These are phyloP conservation scores for Drosophila punjabiensis DNA, from an alignment of 1,140 invertebrate species.

Conservation along the genomic window DNA sequence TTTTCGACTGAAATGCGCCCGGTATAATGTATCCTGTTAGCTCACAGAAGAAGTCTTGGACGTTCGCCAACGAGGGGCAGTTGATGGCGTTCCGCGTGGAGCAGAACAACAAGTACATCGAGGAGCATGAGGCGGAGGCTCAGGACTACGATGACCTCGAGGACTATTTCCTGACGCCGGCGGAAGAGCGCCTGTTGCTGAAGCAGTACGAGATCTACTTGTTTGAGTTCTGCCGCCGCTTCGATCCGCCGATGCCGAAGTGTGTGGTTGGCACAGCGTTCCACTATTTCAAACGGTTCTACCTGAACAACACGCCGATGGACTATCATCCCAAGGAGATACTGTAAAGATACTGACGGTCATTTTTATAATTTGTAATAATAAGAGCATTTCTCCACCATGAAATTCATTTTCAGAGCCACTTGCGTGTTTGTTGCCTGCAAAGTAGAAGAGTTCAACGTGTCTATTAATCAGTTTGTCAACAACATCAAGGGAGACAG, in stretches of 20 bases:
- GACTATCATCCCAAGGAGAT: constrained; percentile 99
- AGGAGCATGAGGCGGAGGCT: constrained; percentile 88
- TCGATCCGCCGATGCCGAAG: constrained; percentile 97
- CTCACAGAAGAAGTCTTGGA: constrained; percentile 96
- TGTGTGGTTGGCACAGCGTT: constrained; percentile 96
- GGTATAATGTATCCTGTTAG: constrained; percentile 94
- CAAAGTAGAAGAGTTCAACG: constrained; percentile 99
- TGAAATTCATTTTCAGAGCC: constrained; percentile 88
- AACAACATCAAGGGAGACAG: constrained; percentile 96
- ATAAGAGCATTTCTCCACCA: not conserved
- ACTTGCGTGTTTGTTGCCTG: constrained; percentile 98
- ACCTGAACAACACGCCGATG: constrained; percentile 98
- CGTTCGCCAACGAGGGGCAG: constrained; percentile 94
- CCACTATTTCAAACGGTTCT: constrained; percentile 99
- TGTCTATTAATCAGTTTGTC: constrained; percentile 98
- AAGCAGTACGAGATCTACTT: constrained; percentile 95
- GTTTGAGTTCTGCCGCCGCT: constrained; percentile 96
- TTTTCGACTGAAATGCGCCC: not conserved
- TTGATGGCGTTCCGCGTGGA: constrained; percentile 90
- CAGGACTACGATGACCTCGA: constrained; percentile 85
- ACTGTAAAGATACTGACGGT: constrained; percentile 87
- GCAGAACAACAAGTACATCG: constrained; percentile 93
- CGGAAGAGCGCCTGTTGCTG: constrained; percentile 93
- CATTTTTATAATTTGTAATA: not conserved
- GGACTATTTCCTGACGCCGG: constrained; percentile 90